Percentiles rank a stretch among this genome's conserved stretches.
phyloP scores from a whole-genome alignment of 2,797 vertebrate species.

The Syngnathus rostellatus region DNA sequence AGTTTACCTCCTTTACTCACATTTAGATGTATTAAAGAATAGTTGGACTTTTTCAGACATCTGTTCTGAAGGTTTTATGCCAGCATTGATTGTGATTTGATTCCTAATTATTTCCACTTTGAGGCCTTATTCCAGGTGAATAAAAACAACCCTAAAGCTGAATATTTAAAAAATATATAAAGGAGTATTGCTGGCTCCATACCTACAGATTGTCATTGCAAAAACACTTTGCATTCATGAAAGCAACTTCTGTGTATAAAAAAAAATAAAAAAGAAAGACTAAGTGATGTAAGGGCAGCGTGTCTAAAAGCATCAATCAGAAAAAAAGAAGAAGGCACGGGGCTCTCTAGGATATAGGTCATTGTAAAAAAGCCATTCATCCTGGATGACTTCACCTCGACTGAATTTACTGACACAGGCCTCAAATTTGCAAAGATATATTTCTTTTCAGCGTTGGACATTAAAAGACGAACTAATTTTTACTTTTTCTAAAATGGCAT shows the following conservation, averaged over 20 bases:
- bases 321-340: conserved; percentile 20
- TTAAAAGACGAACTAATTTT: background rate
- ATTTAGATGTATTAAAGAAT: no score
- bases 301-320: conserved; percentile 56
- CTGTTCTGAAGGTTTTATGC: no score
- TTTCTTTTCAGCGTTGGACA: background rate
- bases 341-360: conserved; percentile 46
- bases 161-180: no score
- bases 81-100: background rate
- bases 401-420: conserved; percentile 16
- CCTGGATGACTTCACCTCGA: conserved; percentile 18
- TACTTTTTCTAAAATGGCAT: background rate
- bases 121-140: background rate
- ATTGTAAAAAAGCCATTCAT: conserved; percentile 21
- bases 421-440: background rate
- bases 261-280: no score
- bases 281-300: conserved; percentile 11
- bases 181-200: background rate
- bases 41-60: no score
- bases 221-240: background rate
- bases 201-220: background rate
- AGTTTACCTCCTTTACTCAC: no score
- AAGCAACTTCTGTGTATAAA: conserved; percentile 9
- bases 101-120: background rate
- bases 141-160: background rate